phyloP scores from a whole-genome alignment of 2,113 vertebrate genomes.

The Cyanoderma ruficeps region DNA sequence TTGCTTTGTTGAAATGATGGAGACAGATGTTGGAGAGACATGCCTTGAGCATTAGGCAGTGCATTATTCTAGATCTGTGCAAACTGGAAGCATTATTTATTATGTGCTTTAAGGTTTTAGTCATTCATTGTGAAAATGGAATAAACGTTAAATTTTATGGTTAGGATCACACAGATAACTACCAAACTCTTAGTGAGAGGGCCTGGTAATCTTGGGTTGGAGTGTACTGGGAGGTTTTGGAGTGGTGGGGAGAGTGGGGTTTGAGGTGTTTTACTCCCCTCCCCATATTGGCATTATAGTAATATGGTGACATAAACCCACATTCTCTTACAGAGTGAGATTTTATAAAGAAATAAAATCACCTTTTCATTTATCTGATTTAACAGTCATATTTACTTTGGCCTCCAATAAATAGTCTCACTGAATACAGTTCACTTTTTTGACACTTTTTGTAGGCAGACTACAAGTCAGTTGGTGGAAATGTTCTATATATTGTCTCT shows the following conservation, averaged over 20 bases:
- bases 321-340: not conserved
- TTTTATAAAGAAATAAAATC: not conserved
- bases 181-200: not conserved
- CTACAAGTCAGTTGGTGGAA: not conserved
- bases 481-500: not conserved
- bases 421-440: not conserved
- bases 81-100: not conserved
- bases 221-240: not conserved
- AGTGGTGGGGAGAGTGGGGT: rapidly evolving
- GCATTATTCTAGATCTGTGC: not conserved
- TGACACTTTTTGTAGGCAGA: not conserved
- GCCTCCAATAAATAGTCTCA: not conserved
- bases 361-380: not conserved
- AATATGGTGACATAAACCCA: not conserved
- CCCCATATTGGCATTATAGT: not conserved
- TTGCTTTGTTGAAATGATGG: not conserved
- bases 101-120: not conserved
- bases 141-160: not conserved
- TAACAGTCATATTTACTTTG: not conserved
- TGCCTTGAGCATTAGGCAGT: not conserved
- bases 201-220: not conserved
- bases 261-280: not conserved
- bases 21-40: not conserved
- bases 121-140: not conserved
- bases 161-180: not conserved